These are phyloP conservation scores for Phrynocephalus vlangalii DNA, from an alignment of 2,797 vertebrate species.

Conservation along the genomic window DNA sequence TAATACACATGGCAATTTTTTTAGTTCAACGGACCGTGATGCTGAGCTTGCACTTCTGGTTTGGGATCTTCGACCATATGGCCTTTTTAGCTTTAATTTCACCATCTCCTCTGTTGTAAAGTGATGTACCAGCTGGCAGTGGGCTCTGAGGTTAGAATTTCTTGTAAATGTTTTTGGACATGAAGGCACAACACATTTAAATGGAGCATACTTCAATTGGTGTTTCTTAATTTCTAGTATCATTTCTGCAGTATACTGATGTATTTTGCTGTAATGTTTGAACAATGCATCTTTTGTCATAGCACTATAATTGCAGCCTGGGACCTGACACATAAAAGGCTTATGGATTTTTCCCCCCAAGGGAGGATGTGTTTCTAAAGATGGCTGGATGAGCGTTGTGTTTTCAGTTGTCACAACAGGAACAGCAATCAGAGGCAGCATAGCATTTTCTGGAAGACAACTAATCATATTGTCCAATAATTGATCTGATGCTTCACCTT, in stretches of 20 bases:
- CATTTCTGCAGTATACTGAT: constrained; percentile 91
- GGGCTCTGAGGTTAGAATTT: constrained; percentile 96
- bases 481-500: constrained; percentile 73
- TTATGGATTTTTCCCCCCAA: constrained; percentile 82
- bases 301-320: constrained; percentile 88
- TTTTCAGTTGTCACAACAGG: constrained; percentile 62
- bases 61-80: constrained; percentile 80
- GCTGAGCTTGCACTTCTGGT: constrained; percentile 65
- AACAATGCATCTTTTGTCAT: constrained; percentile 93
- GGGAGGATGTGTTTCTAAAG: constrained; percentile 74
- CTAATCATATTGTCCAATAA: constrained; percentile 69
- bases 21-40: constrained; percentile 68
- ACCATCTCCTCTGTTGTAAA: constrained; percentile 89
- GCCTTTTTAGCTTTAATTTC: constrained; percentile 88
- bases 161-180: constrained; percentile 95
- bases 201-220: constrained; percentile 92
- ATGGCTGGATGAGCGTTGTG: constrained; percentile 64
- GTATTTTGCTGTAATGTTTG: constrained; percentile 92
- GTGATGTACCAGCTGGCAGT: constrained; percentile 91
- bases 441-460: constrained; percentile 65
- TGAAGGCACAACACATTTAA: constrained; percentile 89
- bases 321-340: constrained; percentile 88
- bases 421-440: constrained; percentile 61
- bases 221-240: constrained; percentile 90
- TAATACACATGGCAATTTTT: constrained; percentile 58